Evolutionary conservation across 2,113 vertebrate genomes (phyloP), one percentile per base, ranked within the genome.

Genomic region (Lagopus leucura): DNA sequence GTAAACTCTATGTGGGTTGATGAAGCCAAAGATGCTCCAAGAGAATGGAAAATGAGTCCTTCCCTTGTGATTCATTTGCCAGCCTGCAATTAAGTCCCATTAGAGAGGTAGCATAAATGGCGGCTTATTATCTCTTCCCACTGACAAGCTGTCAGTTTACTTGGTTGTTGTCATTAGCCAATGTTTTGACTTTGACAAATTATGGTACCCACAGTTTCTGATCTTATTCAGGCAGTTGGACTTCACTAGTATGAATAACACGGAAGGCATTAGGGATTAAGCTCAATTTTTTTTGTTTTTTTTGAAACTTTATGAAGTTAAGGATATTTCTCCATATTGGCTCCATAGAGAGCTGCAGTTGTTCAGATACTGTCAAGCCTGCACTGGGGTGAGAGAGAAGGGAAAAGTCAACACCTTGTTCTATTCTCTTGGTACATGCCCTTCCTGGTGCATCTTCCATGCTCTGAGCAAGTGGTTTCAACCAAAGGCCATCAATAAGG

Each of bases 61-160:
- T 58, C 48, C 58, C 64, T 38, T 71, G 15, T 66, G 67, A 67
- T 71, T 86, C 0, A 8, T 67, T 86, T 88, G 77, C 52, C 43
- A 75, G 38, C 48, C 40, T 1, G 5, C 47, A 94, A 72, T 75
- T 94, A 90, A 86, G 52, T 22, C 55, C 42, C 11, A 20, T 90
- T 75, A 90, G 36, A 72, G 14, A 27, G 9, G 24, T 17, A n/a
- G 24, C 54, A 36, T 86, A 66, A 74, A 67, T 38, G 28, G 32
- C 88, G 70, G 42, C 20, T 86, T 83, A 52, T 73, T 80, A 52
- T 50, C 80, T 81, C 60, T 70, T 93, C 60, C 52, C 45, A 65
- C 52, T 43, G 70, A 81, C 32, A 88, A 77, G 43, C 47, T 92
- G 61, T 88, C 96, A 84, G n/a, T 90, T 66, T 83, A 28, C 12